A percentile compares a stretch with the other conserved stretches of the same genome.
Conservation (phyloP, 2,113 vertebrate genomes). For the Sciurus niger region DNA sequence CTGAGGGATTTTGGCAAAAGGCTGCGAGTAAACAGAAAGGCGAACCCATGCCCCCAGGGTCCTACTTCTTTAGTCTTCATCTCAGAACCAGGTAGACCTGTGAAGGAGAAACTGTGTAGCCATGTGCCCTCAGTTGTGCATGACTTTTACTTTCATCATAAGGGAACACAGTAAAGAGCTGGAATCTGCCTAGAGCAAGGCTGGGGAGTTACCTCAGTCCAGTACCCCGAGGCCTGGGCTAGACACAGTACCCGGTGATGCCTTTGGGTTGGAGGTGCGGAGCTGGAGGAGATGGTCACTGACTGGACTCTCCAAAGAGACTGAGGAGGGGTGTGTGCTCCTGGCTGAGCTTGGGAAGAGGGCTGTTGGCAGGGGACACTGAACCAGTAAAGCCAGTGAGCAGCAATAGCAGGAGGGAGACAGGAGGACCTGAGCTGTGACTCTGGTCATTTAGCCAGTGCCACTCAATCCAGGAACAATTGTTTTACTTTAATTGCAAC, state of each 20-base stretch:
- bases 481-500: background rate
- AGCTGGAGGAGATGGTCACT: background rate
- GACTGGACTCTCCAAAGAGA: background rate
- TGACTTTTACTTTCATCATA: background rate
- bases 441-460: background rate
- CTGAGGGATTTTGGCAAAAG: background rate
- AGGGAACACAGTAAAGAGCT: background rate
- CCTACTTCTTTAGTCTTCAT: fast-evolving
- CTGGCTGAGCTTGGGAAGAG: background rate
- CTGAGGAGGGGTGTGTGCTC: fast-evolving
- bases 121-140: background rate
- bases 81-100: background rate
- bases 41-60: fast-evolving
- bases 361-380: background rate
- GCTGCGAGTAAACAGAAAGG: background rate
- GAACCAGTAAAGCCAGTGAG: background rate
- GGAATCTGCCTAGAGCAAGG: background rate
- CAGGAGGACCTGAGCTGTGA: background rate
- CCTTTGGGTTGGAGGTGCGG: background rate
- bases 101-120: fast-evolving
- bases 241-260: background rate
- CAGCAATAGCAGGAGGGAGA: background rate
- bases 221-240: background rate
- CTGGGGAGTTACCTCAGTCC: background rate
- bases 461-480: background rate